Conservation (phyloP, 2,113 vertebrate genomes). For the Ptychochromis oligacanthus region DNA sequence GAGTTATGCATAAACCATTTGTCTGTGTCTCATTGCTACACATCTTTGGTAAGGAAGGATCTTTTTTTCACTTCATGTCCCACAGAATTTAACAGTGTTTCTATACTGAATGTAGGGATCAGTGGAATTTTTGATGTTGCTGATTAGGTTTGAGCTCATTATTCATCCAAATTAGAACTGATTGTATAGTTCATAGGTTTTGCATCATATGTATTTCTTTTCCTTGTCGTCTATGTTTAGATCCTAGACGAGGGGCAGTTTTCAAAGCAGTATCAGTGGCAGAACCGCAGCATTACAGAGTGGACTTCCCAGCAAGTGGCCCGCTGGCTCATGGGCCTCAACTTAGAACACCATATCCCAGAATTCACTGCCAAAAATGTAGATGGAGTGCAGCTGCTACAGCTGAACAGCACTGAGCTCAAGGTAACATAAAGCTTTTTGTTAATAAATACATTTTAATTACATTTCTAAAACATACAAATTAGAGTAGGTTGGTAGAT, state of each 20-base stretch:
- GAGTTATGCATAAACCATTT: background rate
- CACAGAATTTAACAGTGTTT: background rate
- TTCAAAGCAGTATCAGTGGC: slow-evolving; percentile 86
- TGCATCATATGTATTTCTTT: background rate
- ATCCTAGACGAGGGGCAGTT: slow-evolving; percentile 90
- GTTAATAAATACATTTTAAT: background rate
- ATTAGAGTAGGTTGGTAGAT: background rate
- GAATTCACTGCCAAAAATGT: slow-evolving; percentile 93
- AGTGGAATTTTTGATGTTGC: background rate
- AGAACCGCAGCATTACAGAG: slow-evolving; percentile 84
- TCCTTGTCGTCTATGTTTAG: slow-evolving; percentile 67
- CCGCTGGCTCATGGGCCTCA: slow-evolving; percentile 90
- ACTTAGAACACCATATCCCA: slow-evolving; percentile 89
- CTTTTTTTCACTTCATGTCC: background rate
- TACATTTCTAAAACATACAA: background rate
- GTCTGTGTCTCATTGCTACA: background rate
- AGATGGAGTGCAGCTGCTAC: slow-evolving; percentile 90
- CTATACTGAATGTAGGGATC: background rate
- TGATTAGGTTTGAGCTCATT: background rate
- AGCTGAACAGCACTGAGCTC: slow-evolving; percentile 88
- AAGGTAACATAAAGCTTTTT: slow-evolving; percentile 80
- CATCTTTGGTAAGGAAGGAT: background rate
- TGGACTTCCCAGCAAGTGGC: slow-evolving; percentile 94
- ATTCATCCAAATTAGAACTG: background rate
- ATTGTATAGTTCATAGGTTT: background rate